Evolutionary conservation across 2,797 vertebrate genomes (phyloP).

Genomic region (Microctenopoma stevenorrisi): DNA sequence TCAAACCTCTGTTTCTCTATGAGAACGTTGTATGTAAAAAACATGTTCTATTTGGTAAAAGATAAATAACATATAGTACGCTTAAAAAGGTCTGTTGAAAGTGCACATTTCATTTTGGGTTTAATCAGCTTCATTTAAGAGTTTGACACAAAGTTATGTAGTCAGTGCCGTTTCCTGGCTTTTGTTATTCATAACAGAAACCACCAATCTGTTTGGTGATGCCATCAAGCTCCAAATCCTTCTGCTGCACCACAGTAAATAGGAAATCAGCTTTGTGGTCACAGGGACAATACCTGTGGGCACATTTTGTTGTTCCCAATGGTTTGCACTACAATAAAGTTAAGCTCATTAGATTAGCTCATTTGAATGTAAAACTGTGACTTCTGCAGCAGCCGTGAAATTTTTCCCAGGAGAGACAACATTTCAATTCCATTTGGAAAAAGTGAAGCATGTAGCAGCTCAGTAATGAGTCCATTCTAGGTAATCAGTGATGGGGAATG

Average conservation of each 20-base stretch:
- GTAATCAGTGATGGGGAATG: slow-evolving; percentile 10
- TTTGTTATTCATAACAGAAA: slow-evolving; percentile 30
- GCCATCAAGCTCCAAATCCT: slow-evolving; percentile 45
- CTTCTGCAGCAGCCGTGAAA: slow-evolving; percentile 21
- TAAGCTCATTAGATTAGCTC: slow-evolving; percentile 56
- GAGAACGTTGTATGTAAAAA: not conserved
- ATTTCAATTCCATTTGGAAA: slow-evolving; percentile 28
- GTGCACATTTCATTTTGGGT: not conserved
- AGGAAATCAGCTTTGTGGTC: slow-evolving; percentile 60
- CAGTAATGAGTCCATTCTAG: slow-evolving; percentile 4
- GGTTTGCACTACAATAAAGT: slow-evolving; percentile 50
- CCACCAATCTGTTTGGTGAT: slow-evolving; percentile 30
- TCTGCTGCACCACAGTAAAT: slow-evolving; percentile 22
- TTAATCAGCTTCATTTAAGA: not conserved
- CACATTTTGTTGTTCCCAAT: slow-evolving; percentile 40
- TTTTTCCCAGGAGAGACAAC: slow-evolving; percentile 24
- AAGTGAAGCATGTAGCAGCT: not conserved
- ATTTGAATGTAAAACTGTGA: slow-evolving; percentile 60
- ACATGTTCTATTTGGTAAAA: not conserved
- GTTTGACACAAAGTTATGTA: not conserved
- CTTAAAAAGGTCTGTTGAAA: not conserved
- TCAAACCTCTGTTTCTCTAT: not conserved
- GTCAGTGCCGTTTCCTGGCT: not conserved
- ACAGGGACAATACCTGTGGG: slow-evolving; percentile 49
- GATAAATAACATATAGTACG: too few relatives aligned